Evolutionary conservation across 2,797 vertebrate genomes (phyloP).

Genomic region (Trichosurus vulpecula): DNA sequence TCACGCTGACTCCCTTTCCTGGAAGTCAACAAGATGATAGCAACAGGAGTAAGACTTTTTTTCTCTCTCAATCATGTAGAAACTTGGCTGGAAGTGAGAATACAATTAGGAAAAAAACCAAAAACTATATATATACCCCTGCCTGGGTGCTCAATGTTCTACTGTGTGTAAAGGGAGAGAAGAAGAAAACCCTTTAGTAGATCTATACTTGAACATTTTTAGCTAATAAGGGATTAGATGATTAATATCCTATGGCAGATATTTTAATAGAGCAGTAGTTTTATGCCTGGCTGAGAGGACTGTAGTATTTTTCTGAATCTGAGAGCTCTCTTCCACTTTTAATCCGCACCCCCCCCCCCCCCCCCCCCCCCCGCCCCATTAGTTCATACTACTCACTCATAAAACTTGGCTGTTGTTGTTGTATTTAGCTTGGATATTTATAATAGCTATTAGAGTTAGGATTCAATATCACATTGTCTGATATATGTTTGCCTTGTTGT

Average conservation of each 20-base stretch:
- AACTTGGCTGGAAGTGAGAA: not conserved
- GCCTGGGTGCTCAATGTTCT: not conserved
- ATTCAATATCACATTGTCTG: not conserved
- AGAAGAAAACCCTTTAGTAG: not conserved
- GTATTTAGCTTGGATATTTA: not conserved
- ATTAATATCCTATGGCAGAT: not conserved
- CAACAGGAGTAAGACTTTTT: too few relatives aligned
- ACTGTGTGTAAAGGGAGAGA: not conserved
- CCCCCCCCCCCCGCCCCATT: not conserved
- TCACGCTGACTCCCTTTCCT: not conserved
- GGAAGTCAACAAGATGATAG: not conserved
- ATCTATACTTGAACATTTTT: not conserved
- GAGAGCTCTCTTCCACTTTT: not conserved
- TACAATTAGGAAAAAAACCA: not conserved
- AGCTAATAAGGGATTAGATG: not conserved
- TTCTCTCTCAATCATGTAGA: too few relatives aligned
- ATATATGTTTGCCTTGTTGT: not conserved
- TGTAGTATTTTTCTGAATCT: not conserved
- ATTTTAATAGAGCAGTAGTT: not conserved
- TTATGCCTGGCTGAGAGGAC: not conserved
- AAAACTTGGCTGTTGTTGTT: not conserved
- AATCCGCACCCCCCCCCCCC: not conserved
- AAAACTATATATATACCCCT: too few relatives aligned
- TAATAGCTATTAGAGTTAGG: not conserved
- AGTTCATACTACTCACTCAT: not conserved